Evolutionary conservation across 1,140 invertebrate species (phyloP), one percentile per base, ranked within the genome.

Genomic region (Berghia stephanieae): DNA sequence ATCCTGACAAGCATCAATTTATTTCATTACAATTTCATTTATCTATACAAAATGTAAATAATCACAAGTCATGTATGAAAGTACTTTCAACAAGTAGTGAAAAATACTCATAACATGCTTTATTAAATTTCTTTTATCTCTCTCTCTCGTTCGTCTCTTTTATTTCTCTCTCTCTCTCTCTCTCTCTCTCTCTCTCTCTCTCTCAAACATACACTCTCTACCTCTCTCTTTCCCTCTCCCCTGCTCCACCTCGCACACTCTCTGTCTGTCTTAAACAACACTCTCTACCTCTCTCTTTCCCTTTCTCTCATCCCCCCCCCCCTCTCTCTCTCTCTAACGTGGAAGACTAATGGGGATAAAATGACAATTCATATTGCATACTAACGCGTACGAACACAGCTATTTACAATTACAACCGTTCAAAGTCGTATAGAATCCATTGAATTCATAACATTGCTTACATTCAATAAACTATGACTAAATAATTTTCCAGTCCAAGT

Each of bases 201-300:
- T 38, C 52, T 60, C 46, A 10, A 69, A 40, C 67, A 10, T 40
- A 24, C 67, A 6, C 38, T 69, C 36, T 42, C 31, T 49, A n/a
- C 46, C n/a, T 49, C 13, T 42, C 10, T 69, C 36, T 42, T 36
- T 36, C 38, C 4, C 6, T 40, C 63, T 36, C 6, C 34, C 63
- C 63, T 6, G 21, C 63, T 36, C 5, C 34, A 16, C 38, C 10
- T 69, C 67, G 24, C 24, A 27, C 67, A 55, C 18, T 70, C 68
- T 70, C n/a, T 43, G n/a, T 44, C 18, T 70, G 36, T 69, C 31
- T 69, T 40, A 27, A 10, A 10, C 34, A 16, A 27, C 10, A 40
- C 67, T 43, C 24, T 43, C 67, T 73, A 27, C 46, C 68, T 70
- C n/a, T 43, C 42, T 44, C 18, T 70, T 40, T 69, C 31, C 43